A percentile compares a stretch with the other conserved stretches of the same genome.
Evolutionary conservation across 2,113 vertebrate species (phyloP).

Genomic region (Crocuta crocuta): DNA sequence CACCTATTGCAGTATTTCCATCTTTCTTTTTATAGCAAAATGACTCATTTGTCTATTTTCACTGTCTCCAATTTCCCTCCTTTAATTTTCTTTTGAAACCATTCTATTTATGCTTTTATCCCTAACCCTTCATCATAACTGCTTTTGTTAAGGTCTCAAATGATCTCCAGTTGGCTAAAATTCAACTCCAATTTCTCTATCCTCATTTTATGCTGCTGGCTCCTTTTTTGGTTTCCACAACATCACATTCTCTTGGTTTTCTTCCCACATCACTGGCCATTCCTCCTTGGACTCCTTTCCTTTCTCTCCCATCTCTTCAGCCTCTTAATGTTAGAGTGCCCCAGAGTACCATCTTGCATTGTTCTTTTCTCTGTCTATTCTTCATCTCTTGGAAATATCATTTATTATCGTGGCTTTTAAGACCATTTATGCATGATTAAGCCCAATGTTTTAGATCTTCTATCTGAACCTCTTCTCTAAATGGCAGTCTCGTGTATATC

Average conservation of each 20-base stretch:
- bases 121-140: neutral
- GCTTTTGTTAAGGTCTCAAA: neutral
- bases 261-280: neutral
- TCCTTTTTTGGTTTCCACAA: neutral
- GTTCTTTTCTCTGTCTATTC: neutral
- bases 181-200: neutral
- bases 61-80: neutral
- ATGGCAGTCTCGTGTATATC: too few species aligned
- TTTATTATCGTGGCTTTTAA: neutral
- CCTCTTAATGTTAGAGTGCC: neutral
- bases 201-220: neutral
- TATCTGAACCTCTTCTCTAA: neutral
- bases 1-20: neutral
- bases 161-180: neutral
- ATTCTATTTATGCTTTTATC: neutral
- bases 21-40: neutral
- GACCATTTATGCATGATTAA: neutral
- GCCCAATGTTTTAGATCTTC: neutral
- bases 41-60: neutral
- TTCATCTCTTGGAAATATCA: neutral
- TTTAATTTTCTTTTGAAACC: neutral
- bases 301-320: too few species aligned
- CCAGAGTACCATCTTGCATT: neutral
- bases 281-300: neutral
- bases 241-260: neutral